Conservation (phyloP, 2,888 invertebrate species). For the Erebia ligea region DNA sequence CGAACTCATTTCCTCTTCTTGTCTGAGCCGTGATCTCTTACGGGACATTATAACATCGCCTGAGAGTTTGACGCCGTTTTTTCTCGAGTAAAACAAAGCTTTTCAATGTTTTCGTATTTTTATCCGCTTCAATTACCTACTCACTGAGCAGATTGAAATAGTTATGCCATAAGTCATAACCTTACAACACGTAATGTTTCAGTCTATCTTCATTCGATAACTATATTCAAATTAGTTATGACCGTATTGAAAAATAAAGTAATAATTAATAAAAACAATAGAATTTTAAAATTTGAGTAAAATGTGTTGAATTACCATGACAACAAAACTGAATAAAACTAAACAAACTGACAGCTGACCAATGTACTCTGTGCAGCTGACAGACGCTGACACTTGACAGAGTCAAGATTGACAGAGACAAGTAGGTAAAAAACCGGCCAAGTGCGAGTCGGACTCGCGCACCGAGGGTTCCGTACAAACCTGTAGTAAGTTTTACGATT, state of each 20-base stretch:
- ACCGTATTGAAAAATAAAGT: neutral
- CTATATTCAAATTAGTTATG: neutral
- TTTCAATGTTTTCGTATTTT: neutral
- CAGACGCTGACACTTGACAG: too few relatives aligned
- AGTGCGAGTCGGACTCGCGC: too few relatives aligned
- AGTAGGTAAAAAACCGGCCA: too few relatives aligned
- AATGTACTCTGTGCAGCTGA: too few relatives aligned
- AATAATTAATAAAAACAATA: neutral
- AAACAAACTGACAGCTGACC: neutral
- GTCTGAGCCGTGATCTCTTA: slow-evolving; percentile 62
- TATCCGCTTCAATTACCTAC: neutral
- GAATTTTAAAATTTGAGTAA: slow-evolving; percentile 15
- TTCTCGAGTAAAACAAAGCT: neutral
- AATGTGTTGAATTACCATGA: slow-evolving; percentile 13
- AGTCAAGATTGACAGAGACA: too few relatives aligned
- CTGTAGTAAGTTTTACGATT: too few relatives aligned
- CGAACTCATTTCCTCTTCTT: slow-evolving; percentile 68
- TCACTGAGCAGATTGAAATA: slow-evolving; percentile 8
- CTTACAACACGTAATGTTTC: slow-evolving; percentile 14
- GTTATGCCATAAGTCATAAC: slow-evolving; percentile 15
- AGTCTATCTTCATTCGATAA: neutral
- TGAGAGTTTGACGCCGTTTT: slow-evolving; percentile 32
- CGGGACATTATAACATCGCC: slow-evolving; percentile 77
- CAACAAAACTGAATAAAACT: slow-evolving; percentile 36
- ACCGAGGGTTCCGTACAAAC: too few relatives aligned